These are phyloP conservation scores for Yasuhikotakia modesta DNA, from an alignment of 2,797 vertebrate species.

Conservation along the genomic window DNA sequence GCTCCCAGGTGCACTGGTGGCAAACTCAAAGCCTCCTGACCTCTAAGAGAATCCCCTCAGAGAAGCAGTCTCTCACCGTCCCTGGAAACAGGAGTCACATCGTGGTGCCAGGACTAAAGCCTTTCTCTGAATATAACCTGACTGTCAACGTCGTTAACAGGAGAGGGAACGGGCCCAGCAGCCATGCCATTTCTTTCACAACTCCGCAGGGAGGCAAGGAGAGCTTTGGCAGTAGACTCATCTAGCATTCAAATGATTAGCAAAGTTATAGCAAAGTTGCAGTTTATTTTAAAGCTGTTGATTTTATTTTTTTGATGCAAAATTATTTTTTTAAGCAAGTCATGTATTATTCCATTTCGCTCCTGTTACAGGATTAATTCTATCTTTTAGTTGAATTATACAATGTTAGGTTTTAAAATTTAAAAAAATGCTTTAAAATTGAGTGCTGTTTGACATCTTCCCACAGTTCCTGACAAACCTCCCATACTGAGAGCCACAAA, in stretches of 20 bases:
- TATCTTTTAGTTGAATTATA: background rate
- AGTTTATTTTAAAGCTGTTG: slow-evolving; percentile 2
- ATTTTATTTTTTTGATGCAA: background rate
- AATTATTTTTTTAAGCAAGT: background rate
- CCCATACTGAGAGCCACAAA: slow-evolving; percentile 83
- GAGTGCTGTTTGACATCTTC: background rate
- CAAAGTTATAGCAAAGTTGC: slow-evolving; percentile 3
- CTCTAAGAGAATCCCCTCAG: slow-evolving; percentile 75
- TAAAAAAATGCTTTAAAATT: too few relatives aligned
- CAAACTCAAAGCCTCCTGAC: slow-evolving; percentile 82
- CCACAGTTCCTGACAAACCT: slow-evolving; percentile 86
- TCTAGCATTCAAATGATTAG: slow-evolving; percentile 14
- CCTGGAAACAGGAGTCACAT: slow-evolving; percentile 80
- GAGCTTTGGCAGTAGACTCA: slow-evolving; percentile 18
- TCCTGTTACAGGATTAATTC: background rate
- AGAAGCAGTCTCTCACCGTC: slow-evolving; percentile 80
- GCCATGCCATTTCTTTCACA: slow-evolving; percentile 80
- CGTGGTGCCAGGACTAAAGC: slow-evolving; percentile 84
- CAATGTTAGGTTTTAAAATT: background rate
- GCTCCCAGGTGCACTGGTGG: slow-evolving; percentile 85
- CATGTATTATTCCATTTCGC: background rate
- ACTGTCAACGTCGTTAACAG: slow-evolving; percentile 87
- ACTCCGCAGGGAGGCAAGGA: slow-evolving; percentile 93
- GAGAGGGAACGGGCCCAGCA: slow-evolving; percentile 89
- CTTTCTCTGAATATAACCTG: slow-evolving; percentile 89